Conservation (phyloP, 1,140 invertebrate genomes). For the Macrostomum lignano region DNA sequence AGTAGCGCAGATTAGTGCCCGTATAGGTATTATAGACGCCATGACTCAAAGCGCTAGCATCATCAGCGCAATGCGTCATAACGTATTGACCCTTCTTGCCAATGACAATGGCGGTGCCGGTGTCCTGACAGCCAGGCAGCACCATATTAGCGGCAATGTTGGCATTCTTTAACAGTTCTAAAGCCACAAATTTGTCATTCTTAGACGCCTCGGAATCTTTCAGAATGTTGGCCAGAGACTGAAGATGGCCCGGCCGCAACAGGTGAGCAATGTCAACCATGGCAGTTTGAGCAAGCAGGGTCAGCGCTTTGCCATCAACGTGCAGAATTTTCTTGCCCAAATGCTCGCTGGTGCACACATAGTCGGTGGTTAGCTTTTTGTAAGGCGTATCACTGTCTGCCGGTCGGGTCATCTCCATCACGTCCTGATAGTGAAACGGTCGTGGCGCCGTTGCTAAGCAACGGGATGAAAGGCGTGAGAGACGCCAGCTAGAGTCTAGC, state of each 20-base stretch:
- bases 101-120: constrained; percentile 28
- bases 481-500: no score
- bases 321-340: constrained; percentile 17
- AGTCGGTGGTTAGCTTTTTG: no score
- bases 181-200: constrained; percentile 27
- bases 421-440: no score
- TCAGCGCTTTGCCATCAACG: constrained; percentile 21
- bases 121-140: constrained; percentile 27
- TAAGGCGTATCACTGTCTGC: no score
- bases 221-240: constrained; percentile 26
- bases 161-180: constrained; percentile 29
- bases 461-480: no score
- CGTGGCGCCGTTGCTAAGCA: no score
- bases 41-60: constrained; percentile 20
- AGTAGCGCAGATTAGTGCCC: constrained; percentile 23
- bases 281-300: constrained; percentile 19
- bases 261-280: constrained; percentile 26
- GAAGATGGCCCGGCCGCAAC: constrained; percentile 19
- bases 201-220: constrained; percentile 24
- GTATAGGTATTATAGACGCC: constrained; percentile 28
- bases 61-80: constrained; percentile 21
- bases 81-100: constrained; percentile 30
- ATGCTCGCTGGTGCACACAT: constrained; percentile 23
- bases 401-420: no score
- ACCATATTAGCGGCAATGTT: constrained; percentile 27